These are phyloP conservation scores for Macrophya alboannulata DNA, from an alignment of 2,888 invertebrate genomes.

Conservation along the genomic window DNA sequence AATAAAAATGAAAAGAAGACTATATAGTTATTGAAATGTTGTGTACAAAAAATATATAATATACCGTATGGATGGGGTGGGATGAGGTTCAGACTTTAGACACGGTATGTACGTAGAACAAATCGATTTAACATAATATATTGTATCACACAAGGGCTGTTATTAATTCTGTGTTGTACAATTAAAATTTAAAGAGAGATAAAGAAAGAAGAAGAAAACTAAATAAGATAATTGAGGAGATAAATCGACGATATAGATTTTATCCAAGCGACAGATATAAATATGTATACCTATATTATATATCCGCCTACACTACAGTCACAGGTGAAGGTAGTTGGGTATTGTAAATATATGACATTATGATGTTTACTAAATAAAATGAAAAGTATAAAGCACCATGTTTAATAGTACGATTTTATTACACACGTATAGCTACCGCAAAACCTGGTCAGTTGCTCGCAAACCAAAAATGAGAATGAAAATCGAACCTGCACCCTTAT, in stretches of 20 bases:
- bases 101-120: background rate
- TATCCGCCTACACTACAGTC: conserved; percentile 67
- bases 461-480: background rate
- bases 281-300: conserved; percentile 40
- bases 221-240: background rate
- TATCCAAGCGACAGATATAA: conserved; percentile 24
- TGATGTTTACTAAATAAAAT: conserved; percentile 76
- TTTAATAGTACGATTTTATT: conserved; percentile 5
- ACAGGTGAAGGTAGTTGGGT: conserved; percentile 76
- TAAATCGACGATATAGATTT: conserved; percentile 38
- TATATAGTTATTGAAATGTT: conserved; percentile 26
- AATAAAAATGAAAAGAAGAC: conserved; percentile 23
- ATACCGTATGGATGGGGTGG: conserved; percentile 56
- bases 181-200: conserved; percentile 54
- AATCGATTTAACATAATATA: conserved; percentile 36
- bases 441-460: background rate
- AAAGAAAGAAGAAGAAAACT: background rate
- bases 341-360: conserved; percentile 73
- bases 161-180: conserved; percentile 54
- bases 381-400: conserved; percentile 53
- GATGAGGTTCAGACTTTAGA: conserved; percentile 50
- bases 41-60: conserved; percentile 42
- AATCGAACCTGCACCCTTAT: background rate
- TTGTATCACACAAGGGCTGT: conserved; percentile 54
- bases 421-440: background rate